Conservation (phyloP, 1,140 invertebrate genomes). For the Pantala flavescens region DNA sequence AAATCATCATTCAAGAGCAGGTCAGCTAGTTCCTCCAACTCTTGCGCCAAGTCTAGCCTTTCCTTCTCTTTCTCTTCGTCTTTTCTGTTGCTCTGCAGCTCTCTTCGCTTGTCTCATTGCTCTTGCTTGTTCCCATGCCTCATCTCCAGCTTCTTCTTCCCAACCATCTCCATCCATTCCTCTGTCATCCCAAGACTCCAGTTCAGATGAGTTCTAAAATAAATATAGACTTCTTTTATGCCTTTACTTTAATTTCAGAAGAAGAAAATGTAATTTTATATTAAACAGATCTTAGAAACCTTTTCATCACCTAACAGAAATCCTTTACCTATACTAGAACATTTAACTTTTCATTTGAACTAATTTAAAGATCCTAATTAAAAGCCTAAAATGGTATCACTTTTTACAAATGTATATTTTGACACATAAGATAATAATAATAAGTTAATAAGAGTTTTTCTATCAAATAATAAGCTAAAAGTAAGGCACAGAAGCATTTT, state of each 20-base stretch:
- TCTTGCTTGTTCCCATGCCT: neutral
- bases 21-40: neutral
- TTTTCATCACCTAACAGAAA: no score
- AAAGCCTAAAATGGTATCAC: neutral
- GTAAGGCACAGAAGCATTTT: no score
- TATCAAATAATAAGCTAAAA: no score
- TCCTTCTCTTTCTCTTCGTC: neutral
- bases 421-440: no score
- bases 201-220: neutral
- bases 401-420: no score
- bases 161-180: neutral
- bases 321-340: no score
- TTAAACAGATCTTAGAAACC: no score
- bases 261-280: no score
- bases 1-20: no score
- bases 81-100: neutral
- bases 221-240: no score
- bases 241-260: no score
- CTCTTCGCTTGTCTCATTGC: neutral
- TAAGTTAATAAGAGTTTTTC: no score
- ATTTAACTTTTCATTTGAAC: neutral
- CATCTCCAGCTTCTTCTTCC: neutral
- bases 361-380: neutral
- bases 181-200: neutral
- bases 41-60: neutral